Evolutionary conservation across 2,797 vertebrate genomes (phyloP).

Genomic region (Rhinatrema bivittatum): DNA sequence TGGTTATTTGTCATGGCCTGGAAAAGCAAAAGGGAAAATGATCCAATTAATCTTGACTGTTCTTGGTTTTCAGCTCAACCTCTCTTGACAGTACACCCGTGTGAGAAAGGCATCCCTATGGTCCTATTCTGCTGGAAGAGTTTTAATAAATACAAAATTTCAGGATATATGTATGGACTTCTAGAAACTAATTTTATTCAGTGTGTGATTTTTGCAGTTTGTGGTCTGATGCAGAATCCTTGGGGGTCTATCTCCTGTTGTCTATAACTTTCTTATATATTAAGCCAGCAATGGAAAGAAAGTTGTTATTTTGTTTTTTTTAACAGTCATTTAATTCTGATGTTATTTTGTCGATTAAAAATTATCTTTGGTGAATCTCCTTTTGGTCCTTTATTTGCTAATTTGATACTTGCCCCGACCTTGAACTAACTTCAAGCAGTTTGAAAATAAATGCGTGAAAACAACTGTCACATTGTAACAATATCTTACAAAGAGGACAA

Average conservation of each 20-base stretch:
- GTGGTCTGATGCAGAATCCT: constrained; percentile 23
- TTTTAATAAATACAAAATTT: constrained; percentile 27
- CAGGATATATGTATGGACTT: constrained; percentile 21
- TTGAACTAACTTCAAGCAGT: constrained; percentile 34
- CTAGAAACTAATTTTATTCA: constrained; percentile 29
- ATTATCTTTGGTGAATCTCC: constrained; percentile 30
- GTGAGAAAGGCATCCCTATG: constrained; percentile 18
- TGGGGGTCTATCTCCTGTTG: constrained; percentile 23
- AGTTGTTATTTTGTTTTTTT: constrained; percentile 33
- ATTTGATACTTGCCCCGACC: constrained; percentile 21
- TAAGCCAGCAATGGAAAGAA: constrained; percentile 18
- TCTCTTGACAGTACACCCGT: constrained; percentile 11
- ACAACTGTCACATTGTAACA: constrained; percentile 9
- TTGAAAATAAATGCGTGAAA: constrained; percentile 21
- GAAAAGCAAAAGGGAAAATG: constrained; percentile 1
- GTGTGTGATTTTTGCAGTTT: constrained; percentile 19
- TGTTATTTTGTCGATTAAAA: constrained; percentile 29
- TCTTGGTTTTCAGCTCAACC: constrained; percentile 28
- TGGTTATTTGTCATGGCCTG: constrained; percentile 16
- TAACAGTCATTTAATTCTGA: constrained; percentile 18
- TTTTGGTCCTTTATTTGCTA: constrained; percentile 28
- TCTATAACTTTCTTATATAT: constrained; percentile 16
- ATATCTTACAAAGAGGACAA: constrained; percentile 21
- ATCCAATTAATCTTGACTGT: constrained; percentile 8
- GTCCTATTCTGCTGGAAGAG: constrained; percentile 24